Evolutionary conservation across 1,140 invertebrate genomes (phyloP).

Genomic region (Drosophila paulistorum): DNA sequence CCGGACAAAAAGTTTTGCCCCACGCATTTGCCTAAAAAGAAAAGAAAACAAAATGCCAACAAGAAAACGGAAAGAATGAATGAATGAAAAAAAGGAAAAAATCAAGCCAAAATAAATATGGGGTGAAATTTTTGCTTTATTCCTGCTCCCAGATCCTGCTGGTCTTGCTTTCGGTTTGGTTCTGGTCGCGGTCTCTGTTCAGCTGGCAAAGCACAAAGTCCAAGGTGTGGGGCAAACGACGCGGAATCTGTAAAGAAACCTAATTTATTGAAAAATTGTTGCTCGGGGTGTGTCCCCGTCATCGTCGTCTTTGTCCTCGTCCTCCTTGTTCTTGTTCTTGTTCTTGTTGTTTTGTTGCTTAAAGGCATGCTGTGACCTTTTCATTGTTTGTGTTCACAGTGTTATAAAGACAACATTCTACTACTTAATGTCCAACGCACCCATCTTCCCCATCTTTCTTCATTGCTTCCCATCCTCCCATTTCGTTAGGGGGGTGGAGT

Average conservation of each 20-base stretch:
- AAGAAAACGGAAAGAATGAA: too few relatives aligned
- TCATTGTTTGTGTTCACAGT: constrained; percentile 78
- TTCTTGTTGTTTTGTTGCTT: constrained; percentile 42
- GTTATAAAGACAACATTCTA: constrained; percentile 80
- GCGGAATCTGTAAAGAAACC: constrained; percentile 77
- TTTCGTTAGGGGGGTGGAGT: not conserved
- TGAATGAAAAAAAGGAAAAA: constrained; percentile 10
- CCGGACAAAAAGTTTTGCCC: constrained; percentile 42
- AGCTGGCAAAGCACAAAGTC: not conserved
- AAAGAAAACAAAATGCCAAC: constrained; percentile 55
- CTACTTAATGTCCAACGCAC: constrained; percentile 73
- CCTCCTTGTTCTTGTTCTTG: constrained; percentile 8
- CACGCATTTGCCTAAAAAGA: constrained; percentile 59
- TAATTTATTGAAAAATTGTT: constrained; percentile 82
- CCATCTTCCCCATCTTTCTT: constrained; percentile 12
- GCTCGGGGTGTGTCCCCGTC: constrained; percentile 58
- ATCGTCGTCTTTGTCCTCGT: constrained; percentile 18
- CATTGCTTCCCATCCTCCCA: constrained; percentile 5
- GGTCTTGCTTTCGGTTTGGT: not conserved
- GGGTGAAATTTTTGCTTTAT: constrained; percentile 62
- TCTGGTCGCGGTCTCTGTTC: not conserved
- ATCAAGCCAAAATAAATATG: constrained; percentile 68
- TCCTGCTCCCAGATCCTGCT: not conserved
- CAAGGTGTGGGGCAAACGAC: constrained; percentile 52
- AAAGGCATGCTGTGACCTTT: constrained; percentile 74